phyloP scores from a whole-genome alignment of 2,797 vertebrate species.

The Pristis pectinata region DNA sequence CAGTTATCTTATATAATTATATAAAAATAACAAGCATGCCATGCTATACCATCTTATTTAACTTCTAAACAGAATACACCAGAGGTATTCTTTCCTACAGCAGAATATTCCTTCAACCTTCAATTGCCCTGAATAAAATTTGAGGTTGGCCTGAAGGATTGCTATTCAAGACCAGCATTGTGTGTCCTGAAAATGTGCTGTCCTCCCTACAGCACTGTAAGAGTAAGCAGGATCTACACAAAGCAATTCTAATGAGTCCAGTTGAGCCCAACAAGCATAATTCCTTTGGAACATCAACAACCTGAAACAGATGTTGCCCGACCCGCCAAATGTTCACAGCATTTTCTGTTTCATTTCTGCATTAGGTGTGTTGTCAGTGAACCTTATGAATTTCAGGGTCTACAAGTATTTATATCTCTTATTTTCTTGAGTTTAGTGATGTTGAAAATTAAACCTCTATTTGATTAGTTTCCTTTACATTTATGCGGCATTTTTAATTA shows the following conservation, averaged over 20 bases:
- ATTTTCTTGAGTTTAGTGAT: background rate
- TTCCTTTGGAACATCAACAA: too few species aligned
- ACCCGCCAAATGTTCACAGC: too few species aligned
- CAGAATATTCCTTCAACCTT: too few species aligned
- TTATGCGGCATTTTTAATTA: background rate
- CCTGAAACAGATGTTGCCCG: too few species aligned
- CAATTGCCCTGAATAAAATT: too few species aligned
- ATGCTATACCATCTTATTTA: too few species aligned
- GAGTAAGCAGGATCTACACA: background rate
- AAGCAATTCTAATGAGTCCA: too few species aligned
- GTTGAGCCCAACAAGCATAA: too few species aligned
- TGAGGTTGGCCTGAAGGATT: too few species aligned
- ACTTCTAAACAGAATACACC: too few species aligned
- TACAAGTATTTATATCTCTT: background rate
- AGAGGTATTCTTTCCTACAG: too few species aligned
- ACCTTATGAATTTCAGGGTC: background rate
- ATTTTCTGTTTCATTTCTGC: too few species aligned
- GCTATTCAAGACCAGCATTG: background rate
- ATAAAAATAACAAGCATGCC: background rate
- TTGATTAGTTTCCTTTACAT: background rate
- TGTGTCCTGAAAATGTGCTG: background rate
- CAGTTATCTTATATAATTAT: background rate
- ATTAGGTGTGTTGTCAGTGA: background rate
- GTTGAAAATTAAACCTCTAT: background rate
- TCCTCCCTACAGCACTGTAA: background rate